Evolutionary conservation across 2,113 vertebrate species (phyloP).

Genomic region (Piprites chloris): DNA sequence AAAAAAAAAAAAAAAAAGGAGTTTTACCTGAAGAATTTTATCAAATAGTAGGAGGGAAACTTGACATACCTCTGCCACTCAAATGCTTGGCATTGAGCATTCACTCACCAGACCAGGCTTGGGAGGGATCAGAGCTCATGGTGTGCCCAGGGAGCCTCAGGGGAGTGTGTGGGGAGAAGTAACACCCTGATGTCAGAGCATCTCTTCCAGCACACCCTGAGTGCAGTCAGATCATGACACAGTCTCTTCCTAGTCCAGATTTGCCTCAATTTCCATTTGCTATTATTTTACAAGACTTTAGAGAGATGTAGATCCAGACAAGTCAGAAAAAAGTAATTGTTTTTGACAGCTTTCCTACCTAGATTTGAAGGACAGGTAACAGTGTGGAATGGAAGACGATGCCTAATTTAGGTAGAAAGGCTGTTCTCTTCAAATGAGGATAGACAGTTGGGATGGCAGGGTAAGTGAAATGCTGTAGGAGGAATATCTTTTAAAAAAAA

Average conservation of each 20-base stretch:
- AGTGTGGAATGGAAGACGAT: background rate
- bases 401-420: background rate
- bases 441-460: background rate
- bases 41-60: background rate
- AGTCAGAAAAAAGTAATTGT: background rate
- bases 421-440: background rate
- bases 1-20: background rate
- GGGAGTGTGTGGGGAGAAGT: background rate
- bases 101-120: background rate
- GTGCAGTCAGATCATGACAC: fast-evolving
- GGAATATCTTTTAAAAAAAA: background rate
- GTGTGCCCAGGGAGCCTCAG: background rate
- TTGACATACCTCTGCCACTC: background rate
- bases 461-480: background rate
- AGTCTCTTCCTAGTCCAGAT: background rate
- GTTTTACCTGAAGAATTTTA: background rate
- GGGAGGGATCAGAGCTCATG: fast-evolving
- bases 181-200: background rate
- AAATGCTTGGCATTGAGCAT: background rate
- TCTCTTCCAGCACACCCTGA: background rate
- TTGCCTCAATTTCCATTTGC: background rate
- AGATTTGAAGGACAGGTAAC: background rate
- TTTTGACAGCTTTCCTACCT: slow-evolving; percentile 7
- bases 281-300: background rate
- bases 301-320: background rate